These are phyloP conservation scores for Drosophila prosaltans DNA, from an alignment of 1,140 invertebrate genomes.

Conservation along the genomic window DNA sequence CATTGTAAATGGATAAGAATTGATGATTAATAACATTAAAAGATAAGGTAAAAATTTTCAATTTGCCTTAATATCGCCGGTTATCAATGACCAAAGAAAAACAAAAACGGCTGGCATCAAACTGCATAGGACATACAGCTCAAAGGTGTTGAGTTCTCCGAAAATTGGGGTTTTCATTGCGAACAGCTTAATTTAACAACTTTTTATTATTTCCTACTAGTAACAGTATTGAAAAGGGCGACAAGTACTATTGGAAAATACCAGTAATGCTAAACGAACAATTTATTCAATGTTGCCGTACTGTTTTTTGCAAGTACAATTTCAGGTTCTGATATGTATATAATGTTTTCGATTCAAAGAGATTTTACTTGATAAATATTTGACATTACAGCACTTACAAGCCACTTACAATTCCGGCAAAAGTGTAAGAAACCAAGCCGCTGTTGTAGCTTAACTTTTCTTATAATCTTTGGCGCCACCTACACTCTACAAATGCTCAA, in stretches of 20 bases:
- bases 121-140: slow-evolving; percentile 52
- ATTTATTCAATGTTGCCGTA: too few species aligned
- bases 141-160: slow-evolving; percentile 61
- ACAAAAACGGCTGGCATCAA: slow-evolving; percentile 65
- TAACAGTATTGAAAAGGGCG: not conserved
- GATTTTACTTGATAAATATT: too few species aligned
- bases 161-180: slow-evolving; percentile 68
- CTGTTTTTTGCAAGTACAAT: too few species aligned
- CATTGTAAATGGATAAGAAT: not conserved
- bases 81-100: slow-evolving; percentile 67
- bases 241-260: not conserved
- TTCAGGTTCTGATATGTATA: too few species aligned
- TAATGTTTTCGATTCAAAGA: too few species aligned
- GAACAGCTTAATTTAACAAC: slow-evolving; percentile 3
- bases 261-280: too few species aligned
- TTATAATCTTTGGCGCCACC: too few species aligned
- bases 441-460: too few species aligned
- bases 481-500: not conserved
- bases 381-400: too few species aligned
- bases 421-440: too few species aligned
- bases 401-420: too few species aligned
- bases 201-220: not conserved
- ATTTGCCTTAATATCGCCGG: slow-evolving; percentile 67
- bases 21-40: slow-evolving; percentile 11
- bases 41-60: not conserved